These are phyloP conservation scores for Serranus cabrilla DNA, from an alignment of 2,797 vertebrate species.

Conservation along the genomic window DNA sequence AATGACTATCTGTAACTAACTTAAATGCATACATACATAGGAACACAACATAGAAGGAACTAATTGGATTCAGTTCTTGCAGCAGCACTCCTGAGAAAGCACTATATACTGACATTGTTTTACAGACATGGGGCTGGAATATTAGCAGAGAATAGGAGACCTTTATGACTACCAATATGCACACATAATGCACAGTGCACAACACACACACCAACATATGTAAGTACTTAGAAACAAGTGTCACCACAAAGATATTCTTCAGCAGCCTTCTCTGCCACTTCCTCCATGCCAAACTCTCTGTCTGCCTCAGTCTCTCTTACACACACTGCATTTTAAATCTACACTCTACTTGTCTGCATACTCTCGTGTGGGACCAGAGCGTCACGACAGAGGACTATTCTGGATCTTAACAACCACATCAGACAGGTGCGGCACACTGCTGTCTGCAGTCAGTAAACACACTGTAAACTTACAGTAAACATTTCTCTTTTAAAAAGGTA, in stretches of 20 bases:
- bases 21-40: no score
- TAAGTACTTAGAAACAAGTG: slow-evolving; percentile 5
- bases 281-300: slow-evolving; percentile 19
- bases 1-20: background rate
- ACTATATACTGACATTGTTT: background rate
- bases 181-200: background rate
- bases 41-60: background rate
- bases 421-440: slow-evolving; percentile 36
- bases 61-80: background rate
- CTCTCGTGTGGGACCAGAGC: slow-evolving; percentile 13
- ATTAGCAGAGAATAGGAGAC: background rate
- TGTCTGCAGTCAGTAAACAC: slow-evolving; percentile 41
- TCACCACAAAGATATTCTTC: slow-evolving; percentile 17
- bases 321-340: slow-evolving; percentile 49
- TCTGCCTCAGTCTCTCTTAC: slow-evolving; percentile 16
- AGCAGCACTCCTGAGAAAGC: background rate
- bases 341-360: slow-evolving; percentile 47
- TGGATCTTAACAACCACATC: slow-evolving; percentile 55
- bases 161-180: background rate
- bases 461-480: slow-evolving; percentile 15
- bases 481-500: background rate
- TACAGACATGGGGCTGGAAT: background rate
- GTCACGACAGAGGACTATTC: slow-evolving; percentile 43
- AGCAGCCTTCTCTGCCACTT: slow-evolving; percentile 16
- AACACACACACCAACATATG: slow-evolving; percentile 7